phyloP scores from a whole-genome alignment of 2,888 invertebrate genomes.

The Megastigmus dorsalis region DNA sequence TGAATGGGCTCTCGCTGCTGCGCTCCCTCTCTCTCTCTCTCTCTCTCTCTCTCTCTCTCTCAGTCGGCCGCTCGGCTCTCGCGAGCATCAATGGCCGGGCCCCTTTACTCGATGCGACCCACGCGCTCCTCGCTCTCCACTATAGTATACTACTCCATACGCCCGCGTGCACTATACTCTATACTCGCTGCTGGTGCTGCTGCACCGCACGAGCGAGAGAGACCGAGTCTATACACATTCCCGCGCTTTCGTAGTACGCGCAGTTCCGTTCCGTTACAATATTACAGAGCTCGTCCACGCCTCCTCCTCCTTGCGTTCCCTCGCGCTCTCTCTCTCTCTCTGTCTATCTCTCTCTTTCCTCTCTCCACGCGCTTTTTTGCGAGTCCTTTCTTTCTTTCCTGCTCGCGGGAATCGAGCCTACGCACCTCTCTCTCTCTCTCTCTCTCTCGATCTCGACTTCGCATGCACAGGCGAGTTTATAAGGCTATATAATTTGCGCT shows the following conservation, averaged over 20 bases:
- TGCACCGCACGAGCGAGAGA: too few relatives aligned
- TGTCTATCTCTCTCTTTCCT: background rate
- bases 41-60: too few relatives aligned
- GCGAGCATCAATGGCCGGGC: slow-evolving; percentile 43
- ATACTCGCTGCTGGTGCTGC: too few relatives aligned
- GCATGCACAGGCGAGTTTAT: too few relatives aligned
- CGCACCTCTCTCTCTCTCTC: background rate
- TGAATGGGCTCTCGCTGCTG: slow-evolving; percentile 42
- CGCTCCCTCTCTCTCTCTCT: too few relatives aligned
- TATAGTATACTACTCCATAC: slow-evolving; percentile 6
- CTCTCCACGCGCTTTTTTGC: background rate
- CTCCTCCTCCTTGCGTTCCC: slow-evolving; percentile 1
- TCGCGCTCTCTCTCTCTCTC: background rate
- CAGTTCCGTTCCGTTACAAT: slow-evolving; percentile 40
- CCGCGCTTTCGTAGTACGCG: background rate
- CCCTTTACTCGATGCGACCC: slow-evolving; percentile 30
- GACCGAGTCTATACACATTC: too few relatives aligned
- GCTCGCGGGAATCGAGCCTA: slow-evolving; percentile 13
- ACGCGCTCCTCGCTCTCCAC: slow-evolving; percentile 8
- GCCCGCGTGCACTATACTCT: background rate
- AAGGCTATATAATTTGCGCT: slow-evolving; percentile 27
- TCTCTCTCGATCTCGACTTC: background rate
- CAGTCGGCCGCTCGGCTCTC: too few relatives aligned
- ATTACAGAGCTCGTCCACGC: too few relatives aligned
- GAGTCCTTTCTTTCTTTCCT: too few relatives aligned